Base-by-base conservation (phyloP, 2,797 vertebrate genomes). In the Zenarchopterus dispar region DNA sequence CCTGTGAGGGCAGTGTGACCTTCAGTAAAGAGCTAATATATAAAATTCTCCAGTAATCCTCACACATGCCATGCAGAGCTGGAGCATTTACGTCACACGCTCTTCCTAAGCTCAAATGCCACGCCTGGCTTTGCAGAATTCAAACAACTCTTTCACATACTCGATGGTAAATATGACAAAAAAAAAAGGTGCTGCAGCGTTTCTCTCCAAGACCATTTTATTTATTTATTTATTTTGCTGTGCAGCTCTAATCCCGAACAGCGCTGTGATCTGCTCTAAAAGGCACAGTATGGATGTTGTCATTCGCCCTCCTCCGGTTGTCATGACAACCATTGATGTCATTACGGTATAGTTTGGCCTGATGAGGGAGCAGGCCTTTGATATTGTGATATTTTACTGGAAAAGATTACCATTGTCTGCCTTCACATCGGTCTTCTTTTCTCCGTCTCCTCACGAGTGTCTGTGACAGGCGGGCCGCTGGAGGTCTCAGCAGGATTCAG, bases 261-360 rank as follows among this genome's bases (percentile, higher is more conserved):
- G 58, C 18, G 64, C 68, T 74, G 67, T 77, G 82, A 86, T 88
- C 85, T 61, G 67, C 81, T 75, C 70, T 57, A 59, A 82, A 82
- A 79, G 66, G 85, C 62, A 67, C 75, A 78, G 73, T 67, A 70
- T 28, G 82, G 78, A 87, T 88, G 88, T 87, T 90, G 88, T 91
- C 87, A 86, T 90, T 81, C 80, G 50, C 79, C 81, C 84, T 69
- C 82, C 80, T 73, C 86, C 77, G 43, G 93, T 95, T 93, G 91
- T 90, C 94, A 90, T 81, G 87, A 91, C 87, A 90, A 96, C 92
- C 69, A 89, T 85, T 95, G 94, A 95, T 94, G 94, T 95, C 93
- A 95, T 85, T 77, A 85, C 80, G 78, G 72, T 81, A 72, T 80
- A 66, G 79, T 77, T 82, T 78, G 68, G 65, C 69, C 75, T 56